A percentile compares a stretch with the other conserved stretches of the same genome.
Conservation (phyloP, 1,140 invertebrate species). For the Diprion similis region DNA sequence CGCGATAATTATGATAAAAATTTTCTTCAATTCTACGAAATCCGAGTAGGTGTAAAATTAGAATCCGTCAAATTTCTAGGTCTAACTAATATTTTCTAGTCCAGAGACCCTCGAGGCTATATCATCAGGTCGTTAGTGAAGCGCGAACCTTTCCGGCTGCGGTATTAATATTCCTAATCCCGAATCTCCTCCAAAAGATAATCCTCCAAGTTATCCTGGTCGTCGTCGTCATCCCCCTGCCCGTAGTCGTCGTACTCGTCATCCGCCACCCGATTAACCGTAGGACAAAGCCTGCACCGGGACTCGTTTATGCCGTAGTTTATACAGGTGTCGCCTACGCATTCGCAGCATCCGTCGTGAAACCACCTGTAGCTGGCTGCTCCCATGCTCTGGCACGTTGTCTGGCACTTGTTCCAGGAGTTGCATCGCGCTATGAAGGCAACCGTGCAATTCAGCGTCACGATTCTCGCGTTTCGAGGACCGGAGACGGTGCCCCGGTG, state of each 20-base stretch:
- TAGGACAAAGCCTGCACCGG: constrained; percentile 53
- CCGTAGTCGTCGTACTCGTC: neutral
- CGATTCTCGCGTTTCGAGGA: constrained; percentile 23
- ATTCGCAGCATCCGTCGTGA: constrained; percentile 90
- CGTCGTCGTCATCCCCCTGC: neutral
- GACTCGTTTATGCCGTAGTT: constrained; percentile 88
- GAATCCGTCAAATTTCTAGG: no score
- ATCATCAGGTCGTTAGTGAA: no score
- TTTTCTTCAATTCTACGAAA: no score
- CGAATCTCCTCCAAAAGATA: neutral
- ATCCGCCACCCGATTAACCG: neutral
- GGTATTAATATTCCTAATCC: no score
- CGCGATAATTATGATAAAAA: no score
- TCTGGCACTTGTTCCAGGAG: constrained; percentile 82
- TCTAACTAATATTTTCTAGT: no score
- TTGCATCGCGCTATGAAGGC: constrained; percentile 87
- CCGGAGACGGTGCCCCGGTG: neutral
- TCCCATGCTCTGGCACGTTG: constrained; percentile 73
- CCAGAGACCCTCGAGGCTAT: no score
- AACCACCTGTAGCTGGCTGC: constrained; percentile 80
- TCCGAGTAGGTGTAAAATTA: no score
- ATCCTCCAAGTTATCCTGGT: neutral
- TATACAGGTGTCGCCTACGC: constrained; percentile 82
- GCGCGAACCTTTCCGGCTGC: no score
- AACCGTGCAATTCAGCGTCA: constrained; percentile 84